phyloP scores from a whole-genome alignment of 2,113 vertebrate species.

The Platichthys stellatus region DNA sequence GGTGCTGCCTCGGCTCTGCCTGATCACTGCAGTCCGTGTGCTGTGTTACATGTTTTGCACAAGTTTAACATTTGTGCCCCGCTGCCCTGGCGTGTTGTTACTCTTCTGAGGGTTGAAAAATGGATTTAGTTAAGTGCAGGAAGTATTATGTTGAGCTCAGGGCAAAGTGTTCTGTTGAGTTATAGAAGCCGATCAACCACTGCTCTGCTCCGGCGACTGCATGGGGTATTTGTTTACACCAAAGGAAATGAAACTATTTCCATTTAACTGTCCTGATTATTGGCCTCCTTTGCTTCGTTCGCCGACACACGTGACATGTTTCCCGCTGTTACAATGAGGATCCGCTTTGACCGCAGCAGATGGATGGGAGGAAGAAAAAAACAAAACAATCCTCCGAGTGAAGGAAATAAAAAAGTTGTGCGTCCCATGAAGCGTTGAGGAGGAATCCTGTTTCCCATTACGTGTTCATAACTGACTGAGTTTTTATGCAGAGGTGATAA shows the following conservation, averaged over 20 bases:
- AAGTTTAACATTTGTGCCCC: slow-evolving; percentile 48
- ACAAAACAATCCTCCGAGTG: background rate
- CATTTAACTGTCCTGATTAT: slow-evolving; percentile 73
- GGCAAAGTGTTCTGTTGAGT: slow-evolving; percentile 79
- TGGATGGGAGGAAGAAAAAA: background rate
- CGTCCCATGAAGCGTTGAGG: slow-evolving; percentile 52
- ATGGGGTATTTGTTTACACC: slow-evolving; percentile 80
- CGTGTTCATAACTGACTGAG: slow-evolving; percentile 69
- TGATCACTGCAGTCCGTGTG: background rate
- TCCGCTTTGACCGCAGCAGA: slow-evolving; percentile 58
- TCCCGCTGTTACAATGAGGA: slow-evolving; percentile 56
- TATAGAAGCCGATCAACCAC: slow-evolving; percentile 75
- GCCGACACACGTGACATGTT: slow-evolving; percentile 55
- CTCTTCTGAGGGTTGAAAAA: slow-evolving; percentile 73
- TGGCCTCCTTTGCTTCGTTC: slow-evolving; percentile 61
- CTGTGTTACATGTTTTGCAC: slow-evolving; percentile 11
- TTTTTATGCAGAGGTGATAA: slow-evolving; percentile 78
- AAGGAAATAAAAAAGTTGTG: slow-evolving; percentile 65
- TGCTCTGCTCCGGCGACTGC: slow-evolving; percentile 67
- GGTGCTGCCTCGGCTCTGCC: background rate
- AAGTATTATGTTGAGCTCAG: slow-evolving; percentile 79
- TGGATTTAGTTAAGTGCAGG: slow-evolving; percentile 80
- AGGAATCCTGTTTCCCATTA: slow-evolving; percentile 76
- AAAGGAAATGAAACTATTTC: slow-evolving; percentile 79
- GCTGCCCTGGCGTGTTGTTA: slow-evolving; percentile 54